These are phyloP conservation scores for Temnopleurus reevesii DNA, from an alignment of 53 echinoderm and acorn worm species.

Conservation along the genomic window DNA sequence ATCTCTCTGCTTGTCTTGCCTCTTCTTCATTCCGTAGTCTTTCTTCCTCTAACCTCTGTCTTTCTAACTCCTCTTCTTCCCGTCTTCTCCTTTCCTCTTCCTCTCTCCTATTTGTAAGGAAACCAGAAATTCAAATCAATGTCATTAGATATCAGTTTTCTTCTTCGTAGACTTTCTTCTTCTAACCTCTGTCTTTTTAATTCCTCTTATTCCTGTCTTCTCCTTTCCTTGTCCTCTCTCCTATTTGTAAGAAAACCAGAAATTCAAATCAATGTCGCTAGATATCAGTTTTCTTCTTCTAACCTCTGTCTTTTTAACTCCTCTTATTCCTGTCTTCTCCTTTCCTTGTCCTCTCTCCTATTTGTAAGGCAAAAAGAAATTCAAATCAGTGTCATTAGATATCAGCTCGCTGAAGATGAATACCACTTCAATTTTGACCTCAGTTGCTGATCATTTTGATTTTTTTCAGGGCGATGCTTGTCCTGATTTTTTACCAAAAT, in stretches of 20 bases:
- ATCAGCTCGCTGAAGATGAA: not conserved
- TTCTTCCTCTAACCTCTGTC: not conserved
- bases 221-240: no score
- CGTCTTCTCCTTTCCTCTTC: not conserved
- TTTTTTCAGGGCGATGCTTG: no score
- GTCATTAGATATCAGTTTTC: no score
- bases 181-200: no score
- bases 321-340: slow-evolving; percentile 13
- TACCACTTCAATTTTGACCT: no score
- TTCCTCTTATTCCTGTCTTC: no score
- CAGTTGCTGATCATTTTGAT: no score
- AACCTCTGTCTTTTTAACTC: slow-evolving; percentile 6
- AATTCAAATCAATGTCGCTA: no score
- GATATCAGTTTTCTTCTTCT: slow-evolving; percentile 57
- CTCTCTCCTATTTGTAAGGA: not conserved
- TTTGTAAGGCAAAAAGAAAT: not conserved
- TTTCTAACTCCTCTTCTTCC: slow-evolving; percentile 9
- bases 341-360: slow-evolving; percentile 13
- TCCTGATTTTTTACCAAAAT: no score
- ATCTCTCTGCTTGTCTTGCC: not conserved
- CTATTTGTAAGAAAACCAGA: no score
- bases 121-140: no score
- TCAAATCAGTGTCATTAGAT: not conserved
- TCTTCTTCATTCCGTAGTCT: slow-evolving; percentile 11
- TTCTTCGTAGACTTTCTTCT: no score